phyloP scores from a whole-genome alignment of 2,888 invertebrate species.

The Oconnorella tubifera region DNA sequence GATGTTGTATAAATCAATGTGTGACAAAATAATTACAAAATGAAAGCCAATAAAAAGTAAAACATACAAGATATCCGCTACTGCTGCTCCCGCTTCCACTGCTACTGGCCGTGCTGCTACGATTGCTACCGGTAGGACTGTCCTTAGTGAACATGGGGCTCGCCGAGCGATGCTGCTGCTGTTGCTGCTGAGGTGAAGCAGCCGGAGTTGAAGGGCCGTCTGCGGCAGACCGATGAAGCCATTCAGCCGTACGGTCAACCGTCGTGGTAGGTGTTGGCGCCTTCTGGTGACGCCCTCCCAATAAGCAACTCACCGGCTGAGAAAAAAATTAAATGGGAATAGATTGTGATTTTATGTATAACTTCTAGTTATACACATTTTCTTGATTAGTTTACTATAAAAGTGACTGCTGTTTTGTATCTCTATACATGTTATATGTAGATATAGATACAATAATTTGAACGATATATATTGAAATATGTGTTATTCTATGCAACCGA shows the following conservation, averaged over 20 bases:
- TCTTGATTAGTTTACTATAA: too few relatives aligned
- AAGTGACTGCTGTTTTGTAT: too few relatives aligned
- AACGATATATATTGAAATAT: too few relatives aligned
- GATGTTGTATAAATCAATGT: too few relatives aligned
- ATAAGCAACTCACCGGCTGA: not conserved
- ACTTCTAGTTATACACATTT: too few relatives aligned
- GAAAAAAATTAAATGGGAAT: not conserved
- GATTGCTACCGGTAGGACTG: constrained; percentile 11
- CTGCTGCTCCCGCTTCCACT: constrained; percentile 16
- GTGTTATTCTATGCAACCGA: too few relatives aligned
- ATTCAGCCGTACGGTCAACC: constrained; percentile 16
- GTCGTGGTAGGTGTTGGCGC: not conserved
- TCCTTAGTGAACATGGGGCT: constrained; percentile 17
- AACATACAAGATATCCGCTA: constrained; percentile 16
- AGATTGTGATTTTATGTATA: too few relatives aligned
- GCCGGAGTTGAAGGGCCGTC: not conserved
- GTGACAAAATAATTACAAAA: too few relatives aligned
- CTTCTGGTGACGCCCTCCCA: not conserved
- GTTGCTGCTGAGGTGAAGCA: not conserved
- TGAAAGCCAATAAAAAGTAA: too few relatives aligned
- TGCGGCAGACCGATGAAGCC: not conserved
- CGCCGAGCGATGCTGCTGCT: constrained; percentile 7
- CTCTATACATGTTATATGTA: too few relatives aligned
- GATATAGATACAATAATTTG: too few relatives aligned
- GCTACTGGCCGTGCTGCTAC: constrained; percentile 18